Evolutionary conservation across 1,140 invertebrate species (phyloP), one percentile per base, ranked within the genome.

Genomic region (Calycopis cecrops): DNA sequence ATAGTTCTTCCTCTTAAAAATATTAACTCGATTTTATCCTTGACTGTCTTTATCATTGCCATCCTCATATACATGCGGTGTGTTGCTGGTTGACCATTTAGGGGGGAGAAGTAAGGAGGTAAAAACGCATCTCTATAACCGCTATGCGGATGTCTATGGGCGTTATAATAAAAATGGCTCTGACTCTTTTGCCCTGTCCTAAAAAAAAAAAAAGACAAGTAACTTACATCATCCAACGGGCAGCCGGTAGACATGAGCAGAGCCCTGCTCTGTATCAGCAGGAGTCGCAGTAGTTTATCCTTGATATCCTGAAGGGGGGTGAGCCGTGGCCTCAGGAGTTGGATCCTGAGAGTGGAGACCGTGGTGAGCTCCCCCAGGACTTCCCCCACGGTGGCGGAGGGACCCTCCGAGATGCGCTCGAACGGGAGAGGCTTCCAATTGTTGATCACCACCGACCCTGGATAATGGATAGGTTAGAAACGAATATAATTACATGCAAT

Each of bases 401-500:
- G 92, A 61, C 94, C 94, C 61, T 97, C 96, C 3, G 95, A 95
- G 57, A 99, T 96, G 67, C 94, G 93, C 62, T 98, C 96, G 78
- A 98, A 93, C 3, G 93, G 91, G 35, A 98, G 80, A 1, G 97
- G 95, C 79, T 96, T 96, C 97, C 97, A 98, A 71, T 98, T 97
- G 74, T 96, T 95, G 65, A 98, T 94, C 11, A 97, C 93, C 40
- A 98, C 92, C 37, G 94, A 94, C 62, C 95, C 96, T 93, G 37
- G 38, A 62, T 48, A 67, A 65, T 40, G 34, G 48, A 34, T n/a
- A 21, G 21, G 21, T 28, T 28, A 3, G 6, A 28, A 28, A 28
- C 21, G 21, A 28, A 6, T 28, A 6, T n/a, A n/a, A n/a, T 3
- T 6, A 28, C 21, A 28, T 28, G 21, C 2, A n/a, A n/a, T n/a